Percentiles rank a stretch among this genome's conserved stretches.
phyloP scores from a whole-genome alignment of 2,113 vertebrate species.

The Tenrec ecaudatus region DNA sequence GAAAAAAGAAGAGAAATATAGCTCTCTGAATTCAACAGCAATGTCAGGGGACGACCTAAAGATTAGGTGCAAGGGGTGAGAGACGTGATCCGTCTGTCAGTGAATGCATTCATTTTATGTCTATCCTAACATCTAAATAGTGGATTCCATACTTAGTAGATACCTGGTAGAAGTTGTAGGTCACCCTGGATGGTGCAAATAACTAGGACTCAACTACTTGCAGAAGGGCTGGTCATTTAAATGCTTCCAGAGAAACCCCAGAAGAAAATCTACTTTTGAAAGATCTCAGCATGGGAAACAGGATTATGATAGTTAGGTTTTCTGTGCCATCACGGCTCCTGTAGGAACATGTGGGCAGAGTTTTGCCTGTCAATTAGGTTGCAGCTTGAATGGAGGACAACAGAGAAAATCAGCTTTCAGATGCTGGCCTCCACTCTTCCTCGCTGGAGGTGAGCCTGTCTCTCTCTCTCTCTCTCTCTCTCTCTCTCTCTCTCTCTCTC shows the following conservation, averaged over 20 bases:
- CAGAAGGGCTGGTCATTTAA: neutral
- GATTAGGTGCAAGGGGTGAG: neutral
- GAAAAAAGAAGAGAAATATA: slow-evolving; percentile 35
- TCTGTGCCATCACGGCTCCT: too few relatives aligned
- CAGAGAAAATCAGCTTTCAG: too few relatives aligned
- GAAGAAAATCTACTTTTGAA: neutral
- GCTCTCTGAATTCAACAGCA: neutral
- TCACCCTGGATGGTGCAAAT: neutral
- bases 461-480: too few relatives aligned
- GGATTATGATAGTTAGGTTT: too few relatives aligned
- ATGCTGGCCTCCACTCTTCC: too few relatives aligned
- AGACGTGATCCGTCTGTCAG: neutral
- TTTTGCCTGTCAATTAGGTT: too few relatives aligned
- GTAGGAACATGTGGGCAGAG: too few relatives aligned
- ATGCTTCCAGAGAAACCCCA: neutral
- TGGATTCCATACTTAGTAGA: neutral
- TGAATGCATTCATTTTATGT: neutral
- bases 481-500: too few relatives aligned
- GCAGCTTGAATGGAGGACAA: too few relatives aligned
- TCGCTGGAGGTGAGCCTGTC: too few relatives aligned
- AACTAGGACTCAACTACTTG: neutral
- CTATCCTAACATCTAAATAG: neutral
- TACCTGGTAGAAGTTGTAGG: neutral
- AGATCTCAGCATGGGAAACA: neutral
- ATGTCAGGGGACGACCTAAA: neutral